A percentile compares a stretch with the other conserved stretches of the same genome.
Evolutionary conservation across 2,888 invertebrate genomes (phyloP).

Genomic region (Congeria kusceri): DNA sequence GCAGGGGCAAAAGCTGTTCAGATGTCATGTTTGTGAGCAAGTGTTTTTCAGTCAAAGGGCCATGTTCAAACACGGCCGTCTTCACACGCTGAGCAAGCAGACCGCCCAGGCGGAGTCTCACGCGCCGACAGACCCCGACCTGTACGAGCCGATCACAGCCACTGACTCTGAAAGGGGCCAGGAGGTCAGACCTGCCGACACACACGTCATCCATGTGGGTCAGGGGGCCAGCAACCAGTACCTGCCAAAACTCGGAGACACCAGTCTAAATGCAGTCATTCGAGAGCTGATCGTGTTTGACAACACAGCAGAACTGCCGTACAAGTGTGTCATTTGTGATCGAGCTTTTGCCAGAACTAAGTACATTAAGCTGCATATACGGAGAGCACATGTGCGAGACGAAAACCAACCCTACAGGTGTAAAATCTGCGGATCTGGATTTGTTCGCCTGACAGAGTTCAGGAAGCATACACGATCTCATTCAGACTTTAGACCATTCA

Average conservation of each 20-base stretch:
- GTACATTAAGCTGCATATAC: conserved; percentile 57
- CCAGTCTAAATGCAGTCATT: conserved; percentile 56
- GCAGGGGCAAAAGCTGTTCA: neutral
- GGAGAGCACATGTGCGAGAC: conserved; percentile 55
- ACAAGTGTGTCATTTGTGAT: conserved; percentile 59
- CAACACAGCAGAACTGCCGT: conserved; percentile 31
- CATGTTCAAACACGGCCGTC: neutral
- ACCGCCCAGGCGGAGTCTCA: no score
- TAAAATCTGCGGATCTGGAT: conserved; percentile 61
- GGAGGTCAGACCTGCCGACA: conserved; percentile 13
- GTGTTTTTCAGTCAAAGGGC: conserved; percentile 19
- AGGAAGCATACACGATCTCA: conserved; percentile 59
- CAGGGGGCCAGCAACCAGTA: conserved; percentile 49
- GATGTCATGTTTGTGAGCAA: conserved; percentile 11
- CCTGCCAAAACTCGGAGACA: conserved; percentile 56
- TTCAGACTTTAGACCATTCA: conserved; percentile 57
- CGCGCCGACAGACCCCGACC: neutral
- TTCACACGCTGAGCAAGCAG: neutral
- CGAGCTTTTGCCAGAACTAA: conserved; percentile 52
- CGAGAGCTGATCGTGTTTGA: conserved; percentile 50
- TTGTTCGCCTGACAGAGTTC: conserved; percentile 59
- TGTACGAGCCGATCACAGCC: neutral
- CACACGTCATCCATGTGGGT: conserved; percentile 55
- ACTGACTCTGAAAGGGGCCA: neutral
- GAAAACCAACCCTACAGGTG: conserved; percentile 62